Base-by-base conservation (phyloP, 2,888 invertebrate species). In the Siphlonurus alternatus region DNA sequence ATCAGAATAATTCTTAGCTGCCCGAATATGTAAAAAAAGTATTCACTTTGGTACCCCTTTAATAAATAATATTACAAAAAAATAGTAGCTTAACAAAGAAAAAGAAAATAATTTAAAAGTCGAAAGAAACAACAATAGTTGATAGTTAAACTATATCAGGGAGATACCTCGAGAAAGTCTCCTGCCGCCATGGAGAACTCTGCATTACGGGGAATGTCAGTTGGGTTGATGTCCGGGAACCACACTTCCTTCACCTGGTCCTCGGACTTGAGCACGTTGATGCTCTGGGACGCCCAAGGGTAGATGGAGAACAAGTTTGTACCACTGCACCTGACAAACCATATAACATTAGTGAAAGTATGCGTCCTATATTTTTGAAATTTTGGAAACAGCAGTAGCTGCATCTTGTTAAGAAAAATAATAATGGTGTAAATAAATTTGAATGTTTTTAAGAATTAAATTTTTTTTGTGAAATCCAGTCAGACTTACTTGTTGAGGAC, bases 181-280 rank as follows among this genome's bases (percentile, higher is more conserved):
- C 98, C 99, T 18, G 97, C 98, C 0, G 91, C 89, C 89, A 99
- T 98, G 2, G 93, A 92, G 76, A 98, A 93, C 72, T 85, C 79
- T 65, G 82, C 80, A 5, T 56, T 20, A 1, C 82, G 80, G 0
- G 83, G 81, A 2, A 85, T 76, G 65, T 82, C 82, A 60, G 83
- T 80, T 0, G 93, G 93, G 70, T 87, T 85, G 1, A 91, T 85
- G 74, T 98, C 98, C 0, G 97, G 98, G 76, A 98, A 94, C 25
- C 78, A 80, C 15, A 90, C 85, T 0, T 84, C 80, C 53, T 83
- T 78, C 53, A 88, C 81, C 77, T 96, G 96, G 75, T 96, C 89
- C 63, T 84, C 85, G 53, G 87, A 85, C 1, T 82, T 80, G 69
- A 90, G 76, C 76, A 93, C 91, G 76, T 99, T 99, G 69, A 89